Evolutionary conservation across 1,140 invertebrate genomes (phyloP).

Genomic region (Meloidogyne floridensis): DNA sequence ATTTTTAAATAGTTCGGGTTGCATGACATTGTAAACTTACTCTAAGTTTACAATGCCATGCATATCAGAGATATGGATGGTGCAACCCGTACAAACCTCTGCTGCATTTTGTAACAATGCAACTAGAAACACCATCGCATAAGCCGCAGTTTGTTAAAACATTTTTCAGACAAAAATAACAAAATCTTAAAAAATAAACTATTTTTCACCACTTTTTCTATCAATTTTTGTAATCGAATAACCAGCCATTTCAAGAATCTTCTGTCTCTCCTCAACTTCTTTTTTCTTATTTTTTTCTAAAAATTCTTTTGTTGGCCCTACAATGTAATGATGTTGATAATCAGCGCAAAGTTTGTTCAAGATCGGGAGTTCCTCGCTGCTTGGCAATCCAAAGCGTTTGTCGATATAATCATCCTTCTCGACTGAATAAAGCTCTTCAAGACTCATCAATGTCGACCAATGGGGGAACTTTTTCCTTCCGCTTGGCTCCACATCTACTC

Average conservation of each 20-base stretch:
- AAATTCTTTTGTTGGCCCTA: slow-evolving; percentile 10
- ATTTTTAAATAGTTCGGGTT: no score
- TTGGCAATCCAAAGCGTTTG: slow-evolving; percentile 53
- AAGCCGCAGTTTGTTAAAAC: no score
- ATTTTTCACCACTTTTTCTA: not conserved
- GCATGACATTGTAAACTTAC: no score
- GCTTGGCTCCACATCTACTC: slow-evolving; percentile 46
- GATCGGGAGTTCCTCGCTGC: slow-evolving; percentile 41
- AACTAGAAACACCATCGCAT: no score
- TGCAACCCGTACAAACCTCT: no score
- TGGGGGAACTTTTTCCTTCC: slow-evolving; percentile 60
- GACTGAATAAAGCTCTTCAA: slow-evolving; percentile 60
- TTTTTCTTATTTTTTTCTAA: slow-evolving; percentile 1
- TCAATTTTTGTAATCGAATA: not conserved
- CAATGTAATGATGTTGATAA: slow-evolving; percentile 47
- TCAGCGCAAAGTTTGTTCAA: slow-evolving; percentile 48
- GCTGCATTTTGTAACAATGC: no score
- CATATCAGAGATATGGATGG: no score
- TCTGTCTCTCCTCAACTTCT: slow-evolving; percentile 17
- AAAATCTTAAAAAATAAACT: slow-evolving; percentile 1
- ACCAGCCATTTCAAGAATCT: not conserved
- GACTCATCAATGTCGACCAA: slow-evolving; percentile 58
- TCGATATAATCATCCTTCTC: slow-evolving; percentile 56
- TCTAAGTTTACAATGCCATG: no score
- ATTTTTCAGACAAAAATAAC: not conserved